These are phyloP conservation scores for Heliocidaris erythrogramma DNA, from an alignment of 35 echinoderm and acorn worm species.

Conservation along the genomic window DNA sequence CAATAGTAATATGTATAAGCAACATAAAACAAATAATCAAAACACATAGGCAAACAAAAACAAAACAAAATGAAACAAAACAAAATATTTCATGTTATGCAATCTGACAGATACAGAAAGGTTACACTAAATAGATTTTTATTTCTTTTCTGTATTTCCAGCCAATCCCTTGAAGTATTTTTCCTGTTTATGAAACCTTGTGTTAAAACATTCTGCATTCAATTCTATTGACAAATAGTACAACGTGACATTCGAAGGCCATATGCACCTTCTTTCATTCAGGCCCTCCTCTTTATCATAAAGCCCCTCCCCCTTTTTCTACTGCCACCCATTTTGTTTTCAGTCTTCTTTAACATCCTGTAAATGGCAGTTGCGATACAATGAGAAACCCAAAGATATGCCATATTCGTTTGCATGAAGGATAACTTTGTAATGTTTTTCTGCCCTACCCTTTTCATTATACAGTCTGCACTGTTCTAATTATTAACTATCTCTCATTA, in stretches of 20 bases:
- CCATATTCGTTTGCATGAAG: neutral
- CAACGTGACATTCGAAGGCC: neutral
- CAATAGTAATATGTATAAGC: too few relatives aligned
- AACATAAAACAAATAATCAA: too few relatives aligned
- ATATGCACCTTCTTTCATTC: too few relatives aligned
- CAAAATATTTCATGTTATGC: too few relatives aligned
- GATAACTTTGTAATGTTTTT: neutral
- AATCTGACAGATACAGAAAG: neutral
- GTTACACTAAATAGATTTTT: neutral
- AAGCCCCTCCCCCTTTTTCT: neutral
- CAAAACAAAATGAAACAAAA: too few relatives aligned
- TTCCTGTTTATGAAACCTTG: too few relatives aligned
- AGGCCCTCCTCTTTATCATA: neutral
- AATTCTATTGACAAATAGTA: neutral
- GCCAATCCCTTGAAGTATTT: neutral
- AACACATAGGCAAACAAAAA: too few relatives aligned
- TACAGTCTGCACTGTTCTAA: neutral
- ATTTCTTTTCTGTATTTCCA: neutral
- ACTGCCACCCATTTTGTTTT: too few relatives aligned
- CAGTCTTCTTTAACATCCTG: too few relatives aligned
- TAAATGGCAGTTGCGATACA: neutral
- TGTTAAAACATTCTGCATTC: too few relatives aligned
- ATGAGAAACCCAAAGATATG: neutral
- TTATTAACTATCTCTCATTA: neutral
- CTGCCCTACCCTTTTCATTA: neutral